Percentiles rank a stretch among this genome's conserved stretches.
Evolutionary conservation across 1,140 invertebrate species (phyloP).

Genomic region (Pectinophora gossypiella): DNA sequence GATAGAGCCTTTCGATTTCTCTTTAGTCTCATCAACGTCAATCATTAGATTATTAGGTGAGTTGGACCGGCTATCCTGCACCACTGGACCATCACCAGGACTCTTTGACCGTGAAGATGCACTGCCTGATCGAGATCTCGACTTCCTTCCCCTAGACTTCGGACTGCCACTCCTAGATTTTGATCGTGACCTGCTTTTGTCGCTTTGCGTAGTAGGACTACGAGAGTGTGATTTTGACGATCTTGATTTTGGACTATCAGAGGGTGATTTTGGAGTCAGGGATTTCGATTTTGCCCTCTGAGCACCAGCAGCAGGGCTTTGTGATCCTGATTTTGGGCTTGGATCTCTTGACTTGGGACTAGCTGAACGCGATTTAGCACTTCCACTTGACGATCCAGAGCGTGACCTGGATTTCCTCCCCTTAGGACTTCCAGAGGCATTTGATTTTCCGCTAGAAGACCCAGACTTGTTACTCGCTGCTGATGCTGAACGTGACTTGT

Average conservation of each 20-base stretch:
- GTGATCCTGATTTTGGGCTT: conserved; percentile 59
- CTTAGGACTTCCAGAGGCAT: conserved; percentile 43
- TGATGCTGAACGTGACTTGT: conserved; percentile 44
- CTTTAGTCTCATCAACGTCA: conserved; percentile 64
- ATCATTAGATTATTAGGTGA: conserved; percentile 78
- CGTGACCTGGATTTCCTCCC: conserved; percentile 30
- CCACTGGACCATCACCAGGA: conserved; percentile 49
- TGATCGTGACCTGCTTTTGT: conserved; percentile 37
- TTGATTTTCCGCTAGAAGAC: conserved; percentile 55
- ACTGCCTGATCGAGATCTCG: conserved; percentile 54
- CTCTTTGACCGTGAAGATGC: conserved; percentile 60
- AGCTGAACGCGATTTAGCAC: conserved; percentile 47
- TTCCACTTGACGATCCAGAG: conserved; percentile 64
- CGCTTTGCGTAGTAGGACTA: conserved; percentile 39
- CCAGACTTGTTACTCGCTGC: conserved; percentile 59
- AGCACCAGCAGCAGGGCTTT: conserved; percentile 56
- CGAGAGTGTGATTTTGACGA: conserved; percentile 57
- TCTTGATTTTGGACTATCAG: conserved; percentile 44
- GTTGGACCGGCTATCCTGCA: conserved; percentile 73
- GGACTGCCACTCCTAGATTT: conserved; percentile 54
- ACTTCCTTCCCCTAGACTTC: conserved; percentile 48
- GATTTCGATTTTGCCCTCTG: conserved; percentile 60
- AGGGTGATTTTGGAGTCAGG: conserved; percentile 59
- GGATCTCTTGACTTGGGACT: conserved; percentile 45
- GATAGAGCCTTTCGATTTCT: conserved; percentile 51